Percentiles rank a stretch among this genome's conserved stretches.
phyloP scores from a whole-genome alignment of 2,113 vertebrate species.

The Nannospalax galili region DNA sequence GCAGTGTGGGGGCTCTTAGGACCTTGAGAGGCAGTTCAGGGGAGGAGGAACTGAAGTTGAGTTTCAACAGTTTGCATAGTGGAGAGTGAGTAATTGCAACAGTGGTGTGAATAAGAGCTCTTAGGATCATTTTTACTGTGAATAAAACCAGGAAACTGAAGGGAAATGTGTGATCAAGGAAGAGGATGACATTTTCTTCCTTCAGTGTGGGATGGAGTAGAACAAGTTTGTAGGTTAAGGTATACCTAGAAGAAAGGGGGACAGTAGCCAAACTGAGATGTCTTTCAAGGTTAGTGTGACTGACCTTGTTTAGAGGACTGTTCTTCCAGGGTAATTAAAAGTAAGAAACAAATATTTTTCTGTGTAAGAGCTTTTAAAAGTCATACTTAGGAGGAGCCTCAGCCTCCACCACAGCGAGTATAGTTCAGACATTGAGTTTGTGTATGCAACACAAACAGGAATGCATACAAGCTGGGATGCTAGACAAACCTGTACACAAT shows the following conservation, averaged over 20 bases:
- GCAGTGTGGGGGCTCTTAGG: background rate
- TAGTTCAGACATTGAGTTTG: background rate
- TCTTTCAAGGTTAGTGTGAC: background rate
- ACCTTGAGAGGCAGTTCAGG: constrained; percentile 14
- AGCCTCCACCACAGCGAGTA: background rate
- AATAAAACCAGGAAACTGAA: background rate
- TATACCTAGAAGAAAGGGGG: background rate
- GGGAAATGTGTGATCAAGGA: background rate
- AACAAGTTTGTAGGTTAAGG: background rate
- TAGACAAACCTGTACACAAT: background rate
- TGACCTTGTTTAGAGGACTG: background rate
- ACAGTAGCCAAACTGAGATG: background rate
- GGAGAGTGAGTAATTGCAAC: background rate
- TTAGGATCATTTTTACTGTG: background rate
- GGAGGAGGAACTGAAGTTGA: background rate
- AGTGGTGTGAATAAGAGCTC: background rate
- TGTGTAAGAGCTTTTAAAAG: background rate
- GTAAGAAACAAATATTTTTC: constrained; percentile 12
- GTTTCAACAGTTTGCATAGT: background rate
- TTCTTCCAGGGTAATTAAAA: background rate
- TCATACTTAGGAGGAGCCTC: background rate
- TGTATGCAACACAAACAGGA: background rate
- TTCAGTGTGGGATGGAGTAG: background rate
- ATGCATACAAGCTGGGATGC: background rate
- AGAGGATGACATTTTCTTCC: background rate